A percentile compares a stretch with the other conserved stretches of the same genome.
phyloP scores from a whole-genome alignment of 2,888 invertebrate species.

The Drosophila testacea region DNA sequence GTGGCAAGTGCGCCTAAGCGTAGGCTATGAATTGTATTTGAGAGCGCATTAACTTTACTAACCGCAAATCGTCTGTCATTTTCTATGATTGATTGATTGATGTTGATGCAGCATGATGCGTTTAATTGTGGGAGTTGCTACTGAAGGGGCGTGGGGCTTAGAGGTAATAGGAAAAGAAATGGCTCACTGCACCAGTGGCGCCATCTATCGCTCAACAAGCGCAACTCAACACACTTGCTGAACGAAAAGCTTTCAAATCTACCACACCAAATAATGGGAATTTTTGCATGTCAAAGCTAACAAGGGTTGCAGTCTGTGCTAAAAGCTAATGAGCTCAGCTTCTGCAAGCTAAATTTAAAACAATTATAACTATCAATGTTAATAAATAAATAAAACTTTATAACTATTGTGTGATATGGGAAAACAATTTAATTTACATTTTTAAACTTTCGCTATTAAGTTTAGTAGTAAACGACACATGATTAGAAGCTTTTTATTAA shows the following conservation, averaged over 20 bases:
- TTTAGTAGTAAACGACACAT: no score
- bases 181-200: slow-evolving; percentile 27
- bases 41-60: slow-evolving; percentile 43
- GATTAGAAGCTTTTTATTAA: no score
- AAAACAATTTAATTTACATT: no score
- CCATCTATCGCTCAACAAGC: slow-evolving; percentile 29
- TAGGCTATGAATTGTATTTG: slow-evolving; percentile 42
- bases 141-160: no score
- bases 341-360: not conserved
- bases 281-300: not conserved
- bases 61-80: slow-evolving; percentile 57
- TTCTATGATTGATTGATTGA: slow-evolving; percentile 60
- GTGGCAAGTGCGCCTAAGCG: slow-evolving; percentile 11
- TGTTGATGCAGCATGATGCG: slow-evolving; percentile 7
- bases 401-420: no score
- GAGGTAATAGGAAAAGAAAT: not conserved
- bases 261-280: slow-evolving; percentile 62
- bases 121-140: not conserved
- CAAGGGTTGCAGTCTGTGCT: slow-evolving; percentile 1
- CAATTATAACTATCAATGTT: no score
- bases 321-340: not conserved
- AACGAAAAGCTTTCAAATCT: not conserved
- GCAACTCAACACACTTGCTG: slow-evolving; percentile 47
- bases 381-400: no score
- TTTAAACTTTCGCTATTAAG: no score